phyloP scores from a whole-genome alignment of 2,888 invertebrate species.

The Pristionchus mayeri region DNA sequence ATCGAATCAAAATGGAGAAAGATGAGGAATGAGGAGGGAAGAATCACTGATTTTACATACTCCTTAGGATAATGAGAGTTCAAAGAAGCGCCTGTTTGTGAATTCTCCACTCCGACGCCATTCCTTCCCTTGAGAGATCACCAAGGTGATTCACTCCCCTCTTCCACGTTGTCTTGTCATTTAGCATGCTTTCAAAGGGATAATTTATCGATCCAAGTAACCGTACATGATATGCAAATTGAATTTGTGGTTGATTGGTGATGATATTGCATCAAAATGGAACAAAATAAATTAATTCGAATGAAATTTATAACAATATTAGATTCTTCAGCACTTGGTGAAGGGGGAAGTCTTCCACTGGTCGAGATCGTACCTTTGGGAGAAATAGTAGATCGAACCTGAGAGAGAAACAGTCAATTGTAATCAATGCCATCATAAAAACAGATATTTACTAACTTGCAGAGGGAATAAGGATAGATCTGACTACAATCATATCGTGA shows the following conservation, averaged over 20 bases:
- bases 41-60: too few species aligned
- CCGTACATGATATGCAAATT: conserved; percentile 5
- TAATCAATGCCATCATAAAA: not conserved
- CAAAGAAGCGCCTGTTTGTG: too few species aligned
- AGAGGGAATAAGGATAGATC: conserved; percentile 22
- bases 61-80: too few species aligned
- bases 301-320: too few species aligned
- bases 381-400: conserved; percentile 44
- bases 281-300: not conserved
- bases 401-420: not conserved
- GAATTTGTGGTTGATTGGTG: not conserved
- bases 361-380: not conserved
- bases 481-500: conserved; percentile 10
- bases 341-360: not conserved
- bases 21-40: not conserved
- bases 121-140: not conserved
- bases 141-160: too few species aligned
- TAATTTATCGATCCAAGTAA: conserved; percentile 14
- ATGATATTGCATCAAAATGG: conserved; percentile 12
- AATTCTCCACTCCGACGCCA: not conserved
- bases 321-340: conserved; percentile 35
- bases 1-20: not conserved
- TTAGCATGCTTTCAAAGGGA: too few species aligned
- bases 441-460: not conserved
- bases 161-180: too few species aligned